Percentiles rank a stretch among this genome's conserved stretches.
Conservation (phyloP, 1,140 invertebrate genomes). For the Heliothis subflexa region DNA sequence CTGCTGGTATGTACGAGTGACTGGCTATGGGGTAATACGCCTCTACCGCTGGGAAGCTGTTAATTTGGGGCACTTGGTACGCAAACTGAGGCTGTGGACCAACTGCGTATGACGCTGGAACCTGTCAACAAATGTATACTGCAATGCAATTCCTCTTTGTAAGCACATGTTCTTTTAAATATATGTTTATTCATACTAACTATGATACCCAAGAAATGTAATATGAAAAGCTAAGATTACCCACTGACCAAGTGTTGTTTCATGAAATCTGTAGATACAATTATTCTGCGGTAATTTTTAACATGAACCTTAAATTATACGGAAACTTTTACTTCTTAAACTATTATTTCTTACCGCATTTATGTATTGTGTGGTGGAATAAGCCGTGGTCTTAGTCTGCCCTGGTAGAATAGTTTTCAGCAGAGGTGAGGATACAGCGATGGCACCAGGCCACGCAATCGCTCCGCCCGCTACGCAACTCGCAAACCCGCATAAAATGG, state of each 20-base stretch:
- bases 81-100: slow-evolving; percentile 66
- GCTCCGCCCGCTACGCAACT: slow-evolving; percentile 55
- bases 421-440: slow-evolving; percentile 52
- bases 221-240: neutral
- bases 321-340: too few species aligned
- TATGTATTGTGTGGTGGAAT: slow-evolving; percentile 75
- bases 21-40: slow-evolving; percentile 59
- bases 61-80: slow-evolving; percentile 65
- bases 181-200: neutral
- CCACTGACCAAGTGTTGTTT: too few species aligned
- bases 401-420: slow-evolving; percentile 60
- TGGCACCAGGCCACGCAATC: slow-evolving; percentile 69
- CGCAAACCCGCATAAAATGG: slow-evolving; percentile 62
- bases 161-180: too few species aligned
- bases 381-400: slow-evolving; percentile 68
- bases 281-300: too few species aligned
- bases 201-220: neutral
- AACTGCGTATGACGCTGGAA: slow-evolving; percentile 61
- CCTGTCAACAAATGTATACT: slow-evolving; percentile 52
- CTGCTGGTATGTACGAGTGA: slow-evolving; percentile 60
- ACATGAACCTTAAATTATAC: too few species aligned
- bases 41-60: slow-evolving; percentile 54
- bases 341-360: slow-evolving; percentile 66
- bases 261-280: too few species aligned
- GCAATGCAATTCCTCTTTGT: neutral